Evolutionary conservation across 2,797 vertebrate species (phyloP).

Genomic region (Novumbra hubbsi): DNA sequence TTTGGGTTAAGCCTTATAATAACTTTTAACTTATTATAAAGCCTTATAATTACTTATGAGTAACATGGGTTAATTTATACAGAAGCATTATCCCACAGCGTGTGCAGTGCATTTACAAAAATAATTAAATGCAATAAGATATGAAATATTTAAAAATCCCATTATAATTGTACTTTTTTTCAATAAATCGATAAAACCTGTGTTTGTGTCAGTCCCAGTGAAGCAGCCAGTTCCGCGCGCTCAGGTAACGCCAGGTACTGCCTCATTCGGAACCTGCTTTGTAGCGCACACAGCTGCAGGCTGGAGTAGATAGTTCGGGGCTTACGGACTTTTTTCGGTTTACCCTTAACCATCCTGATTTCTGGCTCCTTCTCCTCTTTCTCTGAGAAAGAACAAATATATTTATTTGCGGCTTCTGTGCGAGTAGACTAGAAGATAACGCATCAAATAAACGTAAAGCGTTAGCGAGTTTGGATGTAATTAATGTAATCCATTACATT

Average conservation of each 20-base stretch:
- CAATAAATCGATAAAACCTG: conserved; percentile 65
- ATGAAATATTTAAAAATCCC: too few relatives aligned
- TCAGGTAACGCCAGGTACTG: conserved; percentile 86
- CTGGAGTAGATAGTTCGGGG: conserved; percentile 87
- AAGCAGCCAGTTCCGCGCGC: conserved; percentile 83
- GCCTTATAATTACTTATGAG: too few relatives aligned
- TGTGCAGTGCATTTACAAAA: too few relatives aligned
- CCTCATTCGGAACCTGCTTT: conserved; percentile 84
- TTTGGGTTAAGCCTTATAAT: too few relatives aligned
- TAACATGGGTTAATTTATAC: too few relatives aligned
- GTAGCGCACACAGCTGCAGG: conserved; percentile 84
- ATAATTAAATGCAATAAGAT: too few relatives aligned
- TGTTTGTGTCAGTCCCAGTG: conserved; percentile 85
- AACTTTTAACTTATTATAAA: too few relatives aligned
- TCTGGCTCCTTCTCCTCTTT: conserved; percentile 85
- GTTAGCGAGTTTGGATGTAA: not conserved
- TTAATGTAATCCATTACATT: not conserved
- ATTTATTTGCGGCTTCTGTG: not conserved
- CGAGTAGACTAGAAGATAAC: too few relatives aligned
- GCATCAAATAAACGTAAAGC: not conserved
- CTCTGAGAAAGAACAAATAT: conserved; percentile 54
- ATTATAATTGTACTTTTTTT: too few relatives aligned
- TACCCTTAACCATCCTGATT: conserved; percentile 84
- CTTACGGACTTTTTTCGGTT: conserved; percentile 87
- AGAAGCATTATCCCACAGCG: too few relatives aligned